A percentile compares a stretch with the other conserved stretches of the same genome.
phyloP scores from a whole-genome alignment of 1,140 invertebrate species.

The Rhagoletis pomonella region DNA sequence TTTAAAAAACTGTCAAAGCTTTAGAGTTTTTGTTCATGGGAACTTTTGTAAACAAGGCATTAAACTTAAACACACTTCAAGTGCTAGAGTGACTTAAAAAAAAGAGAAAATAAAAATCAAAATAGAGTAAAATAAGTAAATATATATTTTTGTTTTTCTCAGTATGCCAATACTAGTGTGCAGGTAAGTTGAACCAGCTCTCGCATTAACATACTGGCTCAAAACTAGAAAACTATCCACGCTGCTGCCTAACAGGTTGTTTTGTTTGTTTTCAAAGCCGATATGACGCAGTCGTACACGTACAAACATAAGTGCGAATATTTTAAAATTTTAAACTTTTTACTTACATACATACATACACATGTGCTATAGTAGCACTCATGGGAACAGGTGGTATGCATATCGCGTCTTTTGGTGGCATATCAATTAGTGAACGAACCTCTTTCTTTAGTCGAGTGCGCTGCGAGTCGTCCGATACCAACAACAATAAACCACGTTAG shows the following conservation, averaged over 20 bases:
- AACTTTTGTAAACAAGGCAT: not conserved
- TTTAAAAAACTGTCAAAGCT: constrained; percentile 16
- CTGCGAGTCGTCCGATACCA: not conserved
- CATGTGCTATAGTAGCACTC: no score
- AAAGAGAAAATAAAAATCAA: no score
- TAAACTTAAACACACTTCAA: no score
- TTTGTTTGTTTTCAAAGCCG: not conserved
- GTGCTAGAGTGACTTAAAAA: no score
- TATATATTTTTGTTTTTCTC: not conserved
- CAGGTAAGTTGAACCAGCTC: not conserved
- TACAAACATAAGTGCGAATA: not conserved
- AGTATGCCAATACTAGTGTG: not conserved
- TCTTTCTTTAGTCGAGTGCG: constrained; percentile 8
- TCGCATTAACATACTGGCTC: not conserved
- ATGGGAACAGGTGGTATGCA: constrained; percentile 4
- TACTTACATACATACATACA: no score
- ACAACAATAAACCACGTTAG: not conserved
- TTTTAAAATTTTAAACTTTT: no score
- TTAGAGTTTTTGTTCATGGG: not conserved
- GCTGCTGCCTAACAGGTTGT: constrained; percentile 7
- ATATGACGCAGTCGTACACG: not conserved
- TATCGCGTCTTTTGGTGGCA: not conserved
- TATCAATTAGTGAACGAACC: constrained; percentile 26
- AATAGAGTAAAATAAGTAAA: no score
- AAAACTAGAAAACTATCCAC: not conserved